Evolutionary conservation across 2,797 vertebrate genomes (phyloP).

Genomic region (Mormyrops attenuatus): DNA sequence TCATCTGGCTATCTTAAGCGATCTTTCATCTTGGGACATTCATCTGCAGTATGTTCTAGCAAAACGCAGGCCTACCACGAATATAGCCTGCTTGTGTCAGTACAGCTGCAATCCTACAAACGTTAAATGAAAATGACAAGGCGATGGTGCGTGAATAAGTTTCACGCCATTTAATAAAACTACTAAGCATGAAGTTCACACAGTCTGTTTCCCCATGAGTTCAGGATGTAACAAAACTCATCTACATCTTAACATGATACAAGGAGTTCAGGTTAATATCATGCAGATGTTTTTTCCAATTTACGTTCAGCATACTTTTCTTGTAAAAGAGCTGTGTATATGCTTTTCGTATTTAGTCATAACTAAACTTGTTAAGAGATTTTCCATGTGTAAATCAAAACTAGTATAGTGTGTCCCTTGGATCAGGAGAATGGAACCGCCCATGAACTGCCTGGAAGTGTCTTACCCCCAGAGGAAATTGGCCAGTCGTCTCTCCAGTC

Average conservation of each 20-base stretch:
- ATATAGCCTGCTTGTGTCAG: not conserved
- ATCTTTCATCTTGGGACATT: not conserved
- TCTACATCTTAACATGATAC: not conserved
- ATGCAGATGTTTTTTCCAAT: not conserved
- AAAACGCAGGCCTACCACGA: not conserved
- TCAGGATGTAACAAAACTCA: not conserved
- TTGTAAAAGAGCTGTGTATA: not conserved
- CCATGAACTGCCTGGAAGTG: not conserved
- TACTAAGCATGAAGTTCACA: not conserved
- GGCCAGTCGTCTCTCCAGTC: too few relatives aligned
- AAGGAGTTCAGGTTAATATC: not conserved
- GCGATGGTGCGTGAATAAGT: not conserved
- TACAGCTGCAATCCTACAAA: not conserved
- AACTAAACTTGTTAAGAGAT: not conserved
- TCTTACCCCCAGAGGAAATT: not conserved
- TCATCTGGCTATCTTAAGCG: not conserved
- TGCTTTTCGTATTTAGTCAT: not conserved
- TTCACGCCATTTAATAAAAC: not conserved
- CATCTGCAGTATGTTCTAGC: not conserved
- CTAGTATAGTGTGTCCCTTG: not conserved
- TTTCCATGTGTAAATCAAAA: not conserved
- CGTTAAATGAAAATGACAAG: not conserved
- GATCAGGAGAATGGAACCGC: not conserved
- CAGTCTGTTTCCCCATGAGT: not conserved
- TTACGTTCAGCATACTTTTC: not conserved